Base-by-base conservation (phyloP, 2,888 invertebrate species). In the Cepaea hortensis region DNA sequence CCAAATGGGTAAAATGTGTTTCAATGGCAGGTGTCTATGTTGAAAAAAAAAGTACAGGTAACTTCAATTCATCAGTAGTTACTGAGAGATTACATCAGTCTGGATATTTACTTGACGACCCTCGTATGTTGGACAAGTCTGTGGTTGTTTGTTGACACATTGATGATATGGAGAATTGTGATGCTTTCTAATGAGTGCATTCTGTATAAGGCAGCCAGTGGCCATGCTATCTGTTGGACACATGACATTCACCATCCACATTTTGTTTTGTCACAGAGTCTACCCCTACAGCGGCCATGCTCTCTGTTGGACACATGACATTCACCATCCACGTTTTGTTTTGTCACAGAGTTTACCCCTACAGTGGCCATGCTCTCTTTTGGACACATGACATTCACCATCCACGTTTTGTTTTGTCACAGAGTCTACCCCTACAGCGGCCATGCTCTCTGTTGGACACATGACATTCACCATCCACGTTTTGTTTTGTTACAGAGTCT, bases 251-350 rank as follows among this genome's bases (percentile, higher is more conserved):
- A 6, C 6, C 23, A 73, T 35, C 7, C n/a, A 73, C 0, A 3
- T 35, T 73, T 6, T 73, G 18, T n/a, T 73, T 73, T 23, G 13
- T 6, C n/a, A 70, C 7, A 20, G n/a, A 70, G 15, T 20, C 70
- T 72, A 46, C 94, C 98, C 98, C 1, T 98, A 98, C 0, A 96
- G 97, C 88, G 99, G 99, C 73, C 98, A 98, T 94, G 95, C 99
- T n/a, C n/a, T n/a, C 13, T 35, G 11, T n/a, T 3, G 3, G 11
- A 0, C n/a, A n/a, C 4, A 13, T 6, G 6, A 1, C n/a, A 73
- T 23, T 9, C 11, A 6, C 6, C 23, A 73, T 35, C 7, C n/a
- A 73, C 0, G 13, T 35, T 73, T 6, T 73, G 18, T n/a, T 73
- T 73, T 23, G 13, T 6, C n/a, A 70, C 7, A 20, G n/a, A 70